phyloP scores from a whole-genome alignment of 2,113 vertebrate genomes.

The Elephas maximus region DNA sequence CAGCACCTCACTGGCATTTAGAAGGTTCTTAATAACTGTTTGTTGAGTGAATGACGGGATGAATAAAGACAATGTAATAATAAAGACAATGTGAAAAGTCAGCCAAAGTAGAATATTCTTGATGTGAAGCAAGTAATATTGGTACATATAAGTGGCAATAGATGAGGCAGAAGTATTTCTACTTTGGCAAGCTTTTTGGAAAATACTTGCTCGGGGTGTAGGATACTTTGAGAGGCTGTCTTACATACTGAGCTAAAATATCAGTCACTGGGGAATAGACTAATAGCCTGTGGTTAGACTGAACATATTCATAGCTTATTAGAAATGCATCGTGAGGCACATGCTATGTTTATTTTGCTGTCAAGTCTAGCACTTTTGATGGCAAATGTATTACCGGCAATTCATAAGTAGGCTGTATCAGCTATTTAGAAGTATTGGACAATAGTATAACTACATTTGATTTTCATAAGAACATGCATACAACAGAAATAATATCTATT shows the following conservation, averaged over 20 bases:
- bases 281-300: slow-evolving; percentile 55
- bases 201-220: slow-evolving; percentile 46
- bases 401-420: not conserved
- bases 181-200: slow-evolving; percentile 59
- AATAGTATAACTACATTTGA: not conserved
- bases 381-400: not conserved
- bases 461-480: not conserved
- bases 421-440: not conserved
- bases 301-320: not conserved
- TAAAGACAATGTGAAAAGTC: not conserved
- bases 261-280: not conserved
- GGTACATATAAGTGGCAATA: not conserved
- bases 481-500: not conserved
- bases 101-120: not conserved
- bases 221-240: slow-evolving; percentile 8
- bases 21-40: slow-evolving; percentile 21
- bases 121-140: not conserved
- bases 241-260: slow-evolving; percentile 44
- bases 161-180: not conserved
- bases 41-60: not conserved
- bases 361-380: slow-evolving; percentile 35
- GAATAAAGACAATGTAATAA: not conserved
- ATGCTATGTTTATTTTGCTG: slow-evolving; percentile 29
- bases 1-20: not conserved
- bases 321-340: slow-evolving; percentile 27